A percentile compares a stretch with the other conserved stretches of the same genome.
These are phyloP conservation scores for Penaeus japonicus DNA, from an alignment of 1,140 invertebrate genomes.

Conservation along the genomic window DNA sequence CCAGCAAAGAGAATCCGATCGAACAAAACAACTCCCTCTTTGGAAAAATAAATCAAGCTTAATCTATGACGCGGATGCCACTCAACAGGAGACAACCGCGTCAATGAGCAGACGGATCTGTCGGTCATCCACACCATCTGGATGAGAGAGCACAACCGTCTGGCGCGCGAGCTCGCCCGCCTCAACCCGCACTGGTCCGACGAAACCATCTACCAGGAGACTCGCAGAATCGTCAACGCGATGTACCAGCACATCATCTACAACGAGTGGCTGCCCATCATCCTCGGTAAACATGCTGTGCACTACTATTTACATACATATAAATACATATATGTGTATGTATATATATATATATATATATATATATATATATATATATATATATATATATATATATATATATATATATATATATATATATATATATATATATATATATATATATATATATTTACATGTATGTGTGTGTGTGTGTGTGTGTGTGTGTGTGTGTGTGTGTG, in stretches of 20 bases:
- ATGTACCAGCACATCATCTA: constrained; percentile 73
- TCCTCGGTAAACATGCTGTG: background rate
- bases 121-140: constrained; percentile 70
- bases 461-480: no score
- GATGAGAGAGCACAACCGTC: constrained; percentile 77
- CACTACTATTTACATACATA: background rate
- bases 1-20: background rate
- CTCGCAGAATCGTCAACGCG: constrained; percentile 67
- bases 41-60: no score
- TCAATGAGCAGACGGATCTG: constrained; percentile 70
- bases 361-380: no score
- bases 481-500: no score
- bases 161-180: constrained; percentile 59
- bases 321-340: background rate
- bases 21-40: background rate
- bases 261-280: constrained; percentile 69
- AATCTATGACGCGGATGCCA: no score
- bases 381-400: background rate
- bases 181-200: constrained; percentile 67
- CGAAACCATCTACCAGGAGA: constrained; percentile 69
- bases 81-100: constrained; percentile 66
- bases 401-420: background rate
- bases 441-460: no score
- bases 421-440: background rate
- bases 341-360: background rate